Base-by-base conservation (phyloP, 2,113 vertebrate species). In the Colaptes auratus region DNA sequence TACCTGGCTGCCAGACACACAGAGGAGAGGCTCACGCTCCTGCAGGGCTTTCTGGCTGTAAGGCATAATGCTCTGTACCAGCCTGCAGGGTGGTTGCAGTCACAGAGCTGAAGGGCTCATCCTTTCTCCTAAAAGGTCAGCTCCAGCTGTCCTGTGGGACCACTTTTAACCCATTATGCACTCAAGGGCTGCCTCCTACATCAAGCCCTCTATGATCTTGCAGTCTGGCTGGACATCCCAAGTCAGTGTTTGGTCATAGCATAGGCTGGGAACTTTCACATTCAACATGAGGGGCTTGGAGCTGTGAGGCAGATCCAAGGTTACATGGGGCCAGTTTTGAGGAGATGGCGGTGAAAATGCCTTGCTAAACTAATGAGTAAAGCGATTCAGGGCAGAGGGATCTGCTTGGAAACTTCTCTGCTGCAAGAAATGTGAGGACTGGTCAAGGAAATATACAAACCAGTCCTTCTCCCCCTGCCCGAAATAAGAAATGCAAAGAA, bases 401-500 rank as follows among this genome's bases (percentile, higher is more conserved):
- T 30, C 17, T 90, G 46, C 31, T 66, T 53, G 55, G 56, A 83
- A 93, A 60, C 19, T 31, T 77, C 61, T 70, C 35, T 35, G 9
- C 33, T 78, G 28, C 21, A 81, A 74, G 46, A n/a, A 59, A 59
- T 90, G 24, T 5, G 24, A 90, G 35, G 65, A n/a, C 14, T n/a
- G 74, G 16, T 64, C 52, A 88, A 75, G 12, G 12, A 72, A 53
- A 19, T 63, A 27, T 17, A 46, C 9, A 64, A 36, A 64, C 33
- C 4, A 28, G 3, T 53, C 10, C 15, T 78, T 58, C 23, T 74
- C 1, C 6, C 1, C 5, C 3, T 1, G 6, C 4, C 3, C 7
- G 8, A 24, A 58, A 17, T 12, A 3, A 10, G 4, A 24, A 8
- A 17, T 17, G 18, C 17, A 24, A 4, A 2, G 1, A 21, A 10